Base-by-base conservation (phyloP, 30 jellyfish, hydroid and myxozoan genomes). In the Aurelia aurita complex sp. Pacific region DNA sequence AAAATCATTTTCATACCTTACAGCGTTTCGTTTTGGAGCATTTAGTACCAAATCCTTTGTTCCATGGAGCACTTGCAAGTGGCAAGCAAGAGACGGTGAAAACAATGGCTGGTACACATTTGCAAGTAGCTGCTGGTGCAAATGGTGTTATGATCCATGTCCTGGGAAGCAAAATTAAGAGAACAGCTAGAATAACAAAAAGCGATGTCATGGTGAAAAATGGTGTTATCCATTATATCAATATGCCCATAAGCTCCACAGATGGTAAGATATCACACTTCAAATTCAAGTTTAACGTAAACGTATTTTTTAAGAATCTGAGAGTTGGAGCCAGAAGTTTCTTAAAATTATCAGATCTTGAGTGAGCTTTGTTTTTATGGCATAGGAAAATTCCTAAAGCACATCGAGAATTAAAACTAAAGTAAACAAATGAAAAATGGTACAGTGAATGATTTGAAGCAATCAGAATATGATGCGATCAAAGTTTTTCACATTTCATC, bases 191-290 rank as follows among this genome's bases (percentile, higher is more conserved):
- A 64, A 76, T 82, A 0, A 74, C 35, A 11, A 69, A 64, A 51
- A n/a, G 80, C 15, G 92, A 82, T 62, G 70, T 69, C 46, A 61
- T 70, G 23, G 92, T 82, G 18, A 59, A 35, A 17, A 71, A 60
- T n/a, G 92, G 92, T 3, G 85, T 82, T 42, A 79, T 82, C 11
- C 92, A 82, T 71, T 71, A 64, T n/a, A 64, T 82, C 9, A 80
- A 71, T 14, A 42, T 10, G 16, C 79, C 82, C 5, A 32, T 82
- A 0, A 52, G 85, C 14, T 23, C 84, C 14, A 71, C 43, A 13
- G 79, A 64, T 50, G 79, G 92, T 82, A 69, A 81, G 77, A 0
- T 19, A 23, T 29, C 46, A 67, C 5, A 9, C 5, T 19, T 67
- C 52, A 15, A 67, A 67, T 43, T 51, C 70, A 38, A 35, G 50